A percentile compares a stretch with the other conserved stretches of the same genome.
phyloP scores from a whole-genome alignment of 2,113 vertebrate genomes.

The Ctenomys sociabilis region DNA sequence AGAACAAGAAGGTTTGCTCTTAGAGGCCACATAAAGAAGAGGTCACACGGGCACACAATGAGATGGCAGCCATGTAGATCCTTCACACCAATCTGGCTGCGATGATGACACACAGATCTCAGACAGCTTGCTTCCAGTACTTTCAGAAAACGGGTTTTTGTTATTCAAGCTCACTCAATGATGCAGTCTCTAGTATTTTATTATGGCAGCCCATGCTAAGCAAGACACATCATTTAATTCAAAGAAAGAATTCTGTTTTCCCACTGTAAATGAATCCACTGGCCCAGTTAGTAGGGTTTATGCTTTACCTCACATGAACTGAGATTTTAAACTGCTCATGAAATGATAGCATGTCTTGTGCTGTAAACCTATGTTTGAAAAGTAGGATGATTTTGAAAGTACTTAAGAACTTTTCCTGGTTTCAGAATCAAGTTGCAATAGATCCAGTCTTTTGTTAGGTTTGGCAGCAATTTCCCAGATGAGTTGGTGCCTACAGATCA shows the following conservation, averaged over 20 bases:
- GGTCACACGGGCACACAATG: neutral
- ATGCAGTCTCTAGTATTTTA: neutral
- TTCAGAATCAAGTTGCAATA: conserved; percentile 5
- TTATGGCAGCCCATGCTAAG: neutral
- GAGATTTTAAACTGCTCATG: neutral
- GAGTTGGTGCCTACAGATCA: conserved; percentile 48
- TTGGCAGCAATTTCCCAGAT: conserved; percentile 69
- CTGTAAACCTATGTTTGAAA: conserved; percentile 11
- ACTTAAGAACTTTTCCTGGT: neutral
- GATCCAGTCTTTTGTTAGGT: neutral
- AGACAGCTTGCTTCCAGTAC: neutral
- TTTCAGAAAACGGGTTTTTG: neutral
- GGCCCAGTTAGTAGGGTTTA: fast-evolving
- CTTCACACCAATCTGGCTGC: neutral
- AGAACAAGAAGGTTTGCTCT: neutral
- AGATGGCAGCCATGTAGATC: neutral
- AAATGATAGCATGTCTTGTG: neutral
- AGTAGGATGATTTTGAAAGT: conserved; percentile 45
- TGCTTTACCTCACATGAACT: neutral
- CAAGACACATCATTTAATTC: conserved; percentile 42
- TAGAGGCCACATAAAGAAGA: neutral
- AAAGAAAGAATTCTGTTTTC: neutral
- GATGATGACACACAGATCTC: neutral
- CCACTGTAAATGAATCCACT: neutral
- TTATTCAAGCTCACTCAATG: neutral